Percentiles rank a stretch among this genome's conserved stretches.
Evolutionary conservation across 2,113 vertebrate species (phyloP).

Genomic region (Salminus brasiliensis): DNA sequence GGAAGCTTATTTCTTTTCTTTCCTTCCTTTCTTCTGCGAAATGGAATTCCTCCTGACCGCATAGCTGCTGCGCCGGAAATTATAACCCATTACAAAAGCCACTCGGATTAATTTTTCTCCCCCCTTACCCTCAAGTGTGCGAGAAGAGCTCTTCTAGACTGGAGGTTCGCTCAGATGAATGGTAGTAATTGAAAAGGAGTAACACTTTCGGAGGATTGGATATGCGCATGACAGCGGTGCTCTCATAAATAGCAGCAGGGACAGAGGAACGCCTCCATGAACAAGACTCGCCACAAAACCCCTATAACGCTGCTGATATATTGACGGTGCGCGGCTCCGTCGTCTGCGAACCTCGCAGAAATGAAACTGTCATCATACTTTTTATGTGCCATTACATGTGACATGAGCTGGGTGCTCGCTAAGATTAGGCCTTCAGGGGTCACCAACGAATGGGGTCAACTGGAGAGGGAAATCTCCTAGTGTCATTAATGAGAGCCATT

Average conservation of each 20-base stretch:
- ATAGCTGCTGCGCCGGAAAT: slow-evolving; percentile 25
- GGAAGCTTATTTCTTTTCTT: slow-evolving; percentile 16
- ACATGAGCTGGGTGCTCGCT: neutral
- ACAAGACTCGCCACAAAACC: neutral
- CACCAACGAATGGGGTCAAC: slow-evolving; percentile 20
- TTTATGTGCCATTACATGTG: slow-evolving; percentile 15
- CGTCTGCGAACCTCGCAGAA: neutral
- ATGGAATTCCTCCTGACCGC: slow-evolving; percentile 33
- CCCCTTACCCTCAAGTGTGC: slow-evolving; percentile 5
- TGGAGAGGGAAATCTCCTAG: slow-evolving; percentile 34
- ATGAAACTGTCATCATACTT: slow-evolving; percentile 30
- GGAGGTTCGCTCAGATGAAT: slow-evolving; percentile 34
- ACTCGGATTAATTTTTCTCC: slow-evolving; percentile 33
- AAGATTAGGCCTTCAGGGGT: slow-evolving; percentile 29
- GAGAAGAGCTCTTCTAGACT: slow-evolving; percentile 39
- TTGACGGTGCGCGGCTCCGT: neutral
- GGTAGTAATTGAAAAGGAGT: slow-evolving; percentile 41
- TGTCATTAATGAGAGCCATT: slow-evolving; percentile 35
- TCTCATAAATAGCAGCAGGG: slow-evolving; percentile 7
- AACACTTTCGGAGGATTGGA: slow-evolving; percentile 24
- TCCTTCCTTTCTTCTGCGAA: slow-evolving; percentile 10
- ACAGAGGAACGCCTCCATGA: slow-evolving; percentile 5
- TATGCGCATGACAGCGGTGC: neutral
- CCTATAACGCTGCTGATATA: neutral
- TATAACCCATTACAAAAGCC: slow-evolving; percentile 45